phyloP scores from a whole-genome alignment of 2,113 vertebrate species.

The Callaeas wilsoni region DNA sequence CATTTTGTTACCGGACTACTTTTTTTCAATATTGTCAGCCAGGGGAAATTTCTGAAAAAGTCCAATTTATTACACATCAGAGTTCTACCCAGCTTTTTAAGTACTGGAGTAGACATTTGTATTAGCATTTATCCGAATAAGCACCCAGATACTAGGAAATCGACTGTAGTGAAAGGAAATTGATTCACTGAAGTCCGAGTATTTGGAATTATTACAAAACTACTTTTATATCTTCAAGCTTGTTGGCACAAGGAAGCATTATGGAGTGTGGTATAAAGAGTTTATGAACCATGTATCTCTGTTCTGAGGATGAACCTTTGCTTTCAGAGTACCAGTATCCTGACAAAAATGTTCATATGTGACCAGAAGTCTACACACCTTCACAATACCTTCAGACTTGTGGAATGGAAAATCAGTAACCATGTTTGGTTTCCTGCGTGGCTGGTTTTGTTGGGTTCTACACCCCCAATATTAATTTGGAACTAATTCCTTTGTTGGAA shows the following conservation, averaged over 20 bases:
- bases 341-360: background rate
- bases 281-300: background rate
- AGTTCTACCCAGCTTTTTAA: background rate
- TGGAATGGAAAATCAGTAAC: background rate
- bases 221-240: background rate
- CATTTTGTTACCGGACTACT: background rate
- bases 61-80: background rate
- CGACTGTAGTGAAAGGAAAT: background rate
- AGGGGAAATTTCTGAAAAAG: background rate
- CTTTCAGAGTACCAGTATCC: background rate
- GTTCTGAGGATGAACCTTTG: background rate
- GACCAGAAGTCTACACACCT: background rate
- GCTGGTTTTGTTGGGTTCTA: background rate
- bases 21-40: background rate
- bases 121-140: background rate
- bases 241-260: background rate
- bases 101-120: background rate
- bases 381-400: background rate
- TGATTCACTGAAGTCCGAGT: background rate
- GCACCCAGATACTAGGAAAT: background rate
- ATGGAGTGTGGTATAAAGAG: background rate
- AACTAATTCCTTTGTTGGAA: background rate
- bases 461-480: background rate
- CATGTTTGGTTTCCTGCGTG: background rate
- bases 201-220: background rate